Conservation (phyloP, 2,888 invertebrate species). For the Germaria angustata region DNA sequence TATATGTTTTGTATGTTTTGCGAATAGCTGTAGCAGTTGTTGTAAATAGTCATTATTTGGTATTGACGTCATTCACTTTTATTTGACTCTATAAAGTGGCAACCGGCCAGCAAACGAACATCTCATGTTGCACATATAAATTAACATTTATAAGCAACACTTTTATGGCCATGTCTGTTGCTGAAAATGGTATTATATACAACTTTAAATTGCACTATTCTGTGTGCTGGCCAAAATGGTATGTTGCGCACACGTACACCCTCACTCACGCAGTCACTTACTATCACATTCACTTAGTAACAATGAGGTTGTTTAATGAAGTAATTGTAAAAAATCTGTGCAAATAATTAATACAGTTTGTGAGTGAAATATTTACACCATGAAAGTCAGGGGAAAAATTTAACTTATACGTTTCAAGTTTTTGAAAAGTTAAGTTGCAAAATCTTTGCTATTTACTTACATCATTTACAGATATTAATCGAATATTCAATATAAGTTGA, state of each 20-base stretch:
- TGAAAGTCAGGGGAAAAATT: no score
- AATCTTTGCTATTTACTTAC: no score
- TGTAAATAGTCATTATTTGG: not conserved
- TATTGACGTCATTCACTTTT: constrained; percentile 47
- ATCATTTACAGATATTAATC: no score
- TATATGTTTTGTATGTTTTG: constrained; percentile 10
- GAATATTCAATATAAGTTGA: no score
- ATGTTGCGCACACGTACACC: not conserved
- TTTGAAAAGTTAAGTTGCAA: no score
- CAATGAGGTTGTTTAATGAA: constrained; percentile 25
- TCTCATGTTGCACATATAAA: constrained; percentile 34
- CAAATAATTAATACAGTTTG: not conserved
- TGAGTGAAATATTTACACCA: not conserved
- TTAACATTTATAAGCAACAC: constrained; percentile 38
- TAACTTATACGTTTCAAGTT: no score
- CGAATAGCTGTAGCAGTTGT: not conserved
- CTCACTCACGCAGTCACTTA: not conserved
- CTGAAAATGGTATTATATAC: constrained; percentile 42
- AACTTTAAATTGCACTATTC: constrained; percentile 33
- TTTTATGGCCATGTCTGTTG: constrained; percentile 59
- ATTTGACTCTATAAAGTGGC: constrained; percentile 28
- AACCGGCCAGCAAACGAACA: constrained; percentile 8
- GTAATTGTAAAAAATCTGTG: constrained; percentile 19
- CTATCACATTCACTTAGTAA: not conserved
- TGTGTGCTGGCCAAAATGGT: constrained; percentile 27